These are phyloP conservation scores for Zosterops hypoxanthus DNA, from an alignment of 2,113 vertebrate species.

Conservation along the genomic window DNA sequence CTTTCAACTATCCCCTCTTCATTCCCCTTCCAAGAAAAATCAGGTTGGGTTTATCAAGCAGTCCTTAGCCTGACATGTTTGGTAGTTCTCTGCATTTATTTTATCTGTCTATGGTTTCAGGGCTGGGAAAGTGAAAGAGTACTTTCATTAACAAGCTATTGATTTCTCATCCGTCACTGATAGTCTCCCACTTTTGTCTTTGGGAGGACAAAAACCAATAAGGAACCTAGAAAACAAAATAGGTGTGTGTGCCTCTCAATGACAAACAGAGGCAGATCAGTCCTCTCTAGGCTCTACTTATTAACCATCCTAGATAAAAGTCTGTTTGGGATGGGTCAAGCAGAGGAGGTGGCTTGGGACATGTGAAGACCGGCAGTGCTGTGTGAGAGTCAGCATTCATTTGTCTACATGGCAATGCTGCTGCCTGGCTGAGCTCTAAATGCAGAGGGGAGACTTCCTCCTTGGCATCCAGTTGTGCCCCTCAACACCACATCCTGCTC, in stretches of 20 bases:
- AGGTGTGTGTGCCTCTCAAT: neutral
- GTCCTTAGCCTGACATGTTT: neutral
- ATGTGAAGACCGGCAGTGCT: neutral
- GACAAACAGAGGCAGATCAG: neutral
- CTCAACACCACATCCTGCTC: fast-evolving
- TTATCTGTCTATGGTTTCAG: constrained; percentile 2
- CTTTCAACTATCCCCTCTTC: neutral
- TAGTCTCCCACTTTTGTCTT: neutral
- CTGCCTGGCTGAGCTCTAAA: neutral
- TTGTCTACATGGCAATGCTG: fast-evolving
- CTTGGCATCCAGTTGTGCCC: neutral
- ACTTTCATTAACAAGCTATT: constrained; percentile 9
- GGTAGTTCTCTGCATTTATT: constrained; percentile 17
- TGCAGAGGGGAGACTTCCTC: neutral
- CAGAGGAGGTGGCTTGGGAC: fast-evolving
- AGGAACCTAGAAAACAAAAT: neutral
- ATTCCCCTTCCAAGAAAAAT: neutral
- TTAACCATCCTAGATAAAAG: neutral
- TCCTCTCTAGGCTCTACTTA: neutral
- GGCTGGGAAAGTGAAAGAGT: neutral
- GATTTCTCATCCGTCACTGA: constrained; percentile 18
- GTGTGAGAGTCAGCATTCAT: neutral
- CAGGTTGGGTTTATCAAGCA: neutral
- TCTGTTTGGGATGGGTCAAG: neutral
- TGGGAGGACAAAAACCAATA: neutral